Evolutionary conservation across 2,113 vertebrate genomes (phyloP).

Genomic region (Pionites leucogaster): DNA sequence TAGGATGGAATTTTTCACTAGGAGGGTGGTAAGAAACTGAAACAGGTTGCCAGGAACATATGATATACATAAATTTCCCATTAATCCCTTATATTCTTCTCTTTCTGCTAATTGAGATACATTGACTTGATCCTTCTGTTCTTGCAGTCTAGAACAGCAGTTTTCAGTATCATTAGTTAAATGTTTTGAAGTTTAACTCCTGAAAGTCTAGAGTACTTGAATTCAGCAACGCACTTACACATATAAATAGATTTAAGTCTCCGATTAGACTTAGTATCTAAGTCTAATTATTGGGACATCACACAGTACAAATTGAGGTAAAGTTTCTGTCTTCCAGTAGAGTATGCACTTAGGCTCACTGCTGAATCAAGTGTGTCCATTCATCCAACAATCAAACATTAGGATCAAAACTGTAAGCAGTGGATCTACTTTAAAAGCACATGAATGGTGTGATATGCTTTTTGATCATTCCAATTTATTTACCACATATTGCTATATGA

Average conservation of each 20-base stretch:
- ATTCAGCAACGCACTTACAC: not conserved
- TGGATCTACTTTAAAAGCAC: not conserved
- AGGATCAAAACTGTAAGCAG: not conserved
- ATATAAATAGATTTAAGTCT: not conserved
- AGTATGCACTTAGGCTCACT: not conserved
- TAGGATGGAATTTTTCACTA: not conserved
- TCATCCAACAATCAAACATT: not conserved
- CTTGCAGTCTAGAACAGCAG: not conserved
- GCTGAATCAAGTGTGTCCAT: not conserved
- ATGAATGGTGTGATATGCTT: not conserved
- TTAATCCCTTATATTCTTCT: not conserved
- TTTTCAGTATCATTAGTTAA: not conserved
- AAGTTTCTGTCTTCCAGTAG: not conserved
- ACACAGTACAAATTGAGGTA: not conserved
- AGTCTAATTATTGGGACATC: not conserved
- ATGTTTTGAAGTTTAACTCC: not conserved
- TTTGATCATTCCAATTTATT: not conserved
- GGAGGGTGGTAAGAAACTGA: not conserved
- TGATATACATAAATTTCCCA: not conserved
- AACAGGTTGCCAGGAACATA: not conserved
- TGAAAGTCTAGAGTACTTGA: not conserved
- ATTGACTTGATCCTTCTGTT: not conserved
- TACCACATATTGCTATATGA: not conserved
- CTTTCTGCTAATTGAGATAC: not conserved
- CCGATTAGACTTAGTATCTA: not conserved